Evolutionary conservation across 2,888 invertebrate species (phyloP).

Genomic region (Hermodice carunculata): DNA sequence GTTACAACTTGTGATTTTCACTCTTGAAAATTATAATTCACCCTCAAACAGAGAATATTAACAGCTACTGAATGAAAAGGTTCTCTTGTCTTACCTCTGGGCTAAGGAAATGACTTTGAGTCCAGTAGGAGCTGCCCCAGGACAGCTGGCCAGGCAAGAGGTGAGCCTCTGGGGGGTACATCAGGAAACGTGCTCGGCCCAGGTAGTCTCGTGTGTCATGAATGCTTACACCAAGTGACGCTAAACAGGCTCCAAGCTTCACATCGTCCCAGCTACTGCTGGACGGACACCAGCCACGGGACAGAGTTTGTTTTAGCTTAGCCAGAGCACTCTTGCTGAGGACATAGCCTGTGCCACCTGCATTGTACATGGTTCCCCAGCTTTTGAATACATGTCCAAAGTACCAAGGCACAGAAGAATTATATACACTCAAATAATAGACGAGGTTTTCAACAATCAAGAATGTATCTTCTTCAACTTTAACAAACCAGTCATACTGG

Average conservation of each 20-base stretch:
- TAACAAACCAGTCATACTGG: conserved; percentile 26
- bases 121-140: conserved; percentile 16
- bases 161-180: conserved; percentile 16
- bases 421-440: conserved; percentile 30
- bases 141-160: conserved; percentile 12
- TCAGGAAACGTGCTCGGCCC: conserved; percentile 25
- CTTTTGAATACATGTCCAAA: conserved; percentile 18
- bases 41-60: no score
- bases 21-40: no score
- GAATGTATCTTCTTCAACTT: conserved; percentile 26
- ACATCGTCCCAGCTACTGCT: not conserved
- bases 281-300: conserved; percentile 17
- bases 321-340: conserved; percentile 23
- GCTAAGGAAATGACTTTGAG: conserved; percentile 14
- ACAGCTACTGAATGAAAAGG: not conserved
- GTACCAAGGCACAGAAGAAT: conserved; percentile 18
- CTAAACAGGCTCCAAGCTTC: conserved; percentile 17
- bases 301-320: conserved; percentile 12
- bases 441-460: conserved; percentile 28
- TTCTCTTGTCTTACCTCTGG: conserved; percentile 12
- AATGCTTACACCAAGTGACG: conserved; percentile 10
- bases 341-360: conserved; percentile 22
- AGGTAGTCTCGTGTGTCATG: conserved; percentile 20
- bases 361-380: conserved; percentile 24
- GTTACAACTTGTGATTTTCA: no score